These are phyloP conservation scores for Bradysia coprophila DNA, from an alignment of 1,140 invertebrate species.

Conservation along the genomic window DNA sequence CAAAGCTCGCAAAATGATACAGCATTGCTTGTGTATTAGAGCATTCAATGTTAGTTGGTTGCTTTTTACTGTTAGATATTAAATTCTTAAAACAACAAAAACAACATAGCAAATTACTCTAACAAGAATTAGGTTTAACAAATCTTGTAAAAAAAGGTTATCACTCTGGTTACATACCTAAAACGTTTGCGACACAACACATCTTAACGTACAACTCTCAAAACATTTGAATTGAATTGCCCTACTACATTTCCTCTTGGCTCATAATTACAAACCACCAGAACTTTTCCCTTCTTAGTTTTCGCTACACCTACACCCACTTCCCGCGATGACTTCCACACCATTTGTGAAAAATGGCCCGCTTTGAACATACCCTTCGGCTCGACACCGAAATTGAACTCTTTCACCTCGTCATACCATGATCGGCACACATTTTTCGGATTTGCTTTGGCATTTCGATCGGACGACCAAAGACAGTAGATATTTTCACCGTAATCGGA, in stretches of 20 bases:
- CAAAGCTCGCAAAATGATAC: no score
- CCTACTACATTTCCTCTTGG: slow-evolving; percentile 54
- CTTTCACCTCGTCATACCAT: slow-evolving; percentile 48
- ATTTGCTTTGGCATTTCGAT: slow-evolving; percentile 39
- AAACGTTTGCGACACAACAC: no score
- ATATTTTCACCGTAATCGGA: slow-evolving; percentile 35
- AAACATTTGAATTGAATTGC: slow-evolving; percentile 41
- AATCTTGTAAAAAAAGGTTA: no score
- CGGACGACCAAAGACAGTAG: slow-evolving; percentile 48
- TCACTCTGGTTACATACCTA: no score
- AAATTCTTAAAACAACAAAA: no score
- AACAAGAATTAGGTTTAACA: no score
- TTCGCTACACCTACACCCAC: slow-evolving; percentile 48
- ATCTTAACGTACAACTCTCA: no score
- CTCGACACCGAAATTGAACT: slow-evolving; percentile 37
- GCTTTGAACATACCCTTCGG: slow-evolving; percentile 17
- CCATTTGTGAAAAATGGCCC: slow-evolving; percentile 45
- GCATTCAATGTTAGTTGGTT: no score
- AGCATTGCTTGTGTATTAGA: no score
- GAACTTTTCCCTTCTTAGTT: slow-evolving; percentile 26
- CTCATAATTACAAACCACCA: slow-evolving; percentile 51
- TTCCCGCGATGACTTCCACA: slow-evolving; percentile 46
- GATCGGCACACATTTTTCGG: slow-evolving; percentile 42
- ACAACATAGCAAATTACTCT: no score
- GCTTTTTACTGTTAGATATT: no score